Conservation (phyloP, 2,797 vertebrate species). For the Sus cebifrons region DNA sequence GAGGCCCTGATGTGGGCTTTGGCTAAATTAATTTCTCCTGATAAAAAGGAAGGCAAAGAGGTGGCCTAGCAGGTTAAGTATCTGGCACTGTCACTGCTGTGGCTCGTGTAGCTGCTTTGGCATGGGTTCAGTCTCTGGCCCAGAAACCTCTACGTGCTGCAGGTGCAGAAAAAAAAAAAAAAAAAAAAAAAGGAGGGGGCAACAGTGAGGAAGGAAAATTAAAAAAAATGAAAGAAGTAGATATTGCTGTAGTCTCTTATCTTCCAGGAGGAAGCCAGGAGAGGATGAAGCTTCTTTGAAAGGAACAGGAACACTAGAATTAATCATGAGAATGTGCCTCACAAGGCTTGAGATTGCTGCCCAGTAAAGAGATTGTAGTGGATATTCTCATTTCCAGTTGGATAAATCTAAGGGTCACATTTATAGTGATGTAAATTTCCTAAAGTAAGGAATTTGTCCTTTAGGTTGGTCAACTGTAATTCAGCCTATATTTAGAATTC, state of each 20-base stretch:
- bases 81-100: too few relatives aligned
- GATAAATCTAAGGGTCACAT: not conserved
- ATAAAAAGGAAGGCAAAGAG: not conserved
- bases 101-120: too few relatives aligned
- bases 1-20: not conserved
- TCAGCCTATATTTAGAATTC: constrained; percentile 3
- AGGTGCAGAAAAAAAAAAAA: too few relatives aligned
- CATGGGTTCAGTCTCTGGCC: too few relatives aligned
- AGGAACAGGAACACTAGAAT: not conserved
- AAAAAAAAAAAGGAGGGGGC: not conserved
- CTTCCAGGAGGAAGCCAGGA: not conserved
- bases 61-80: too few relatives aligned
- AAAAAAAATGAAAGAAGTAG: not conserved
- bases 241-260: not conserved
- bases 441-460: constrained; percentile 30
- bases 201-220: not conserved
- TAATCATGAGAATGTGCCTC: not conserved
- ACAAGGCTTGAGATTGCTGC: not conserved
- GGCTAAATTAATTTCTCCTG: not conserved
- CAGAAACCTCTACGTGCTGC: too few relatives aligned
- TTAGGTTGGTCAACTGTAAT: not conserved
- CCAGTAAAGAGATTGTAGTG: not conserved
- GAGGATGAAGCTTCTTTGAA: not conserved
- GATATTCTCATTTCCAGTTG: constrained; percentile 23
- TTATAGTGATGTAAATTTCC: constrained; percentile 31